phyloP scores from a whole-genome alignment of 1,140 invertebrate species.

The Pteromalus puparum region DNA sequence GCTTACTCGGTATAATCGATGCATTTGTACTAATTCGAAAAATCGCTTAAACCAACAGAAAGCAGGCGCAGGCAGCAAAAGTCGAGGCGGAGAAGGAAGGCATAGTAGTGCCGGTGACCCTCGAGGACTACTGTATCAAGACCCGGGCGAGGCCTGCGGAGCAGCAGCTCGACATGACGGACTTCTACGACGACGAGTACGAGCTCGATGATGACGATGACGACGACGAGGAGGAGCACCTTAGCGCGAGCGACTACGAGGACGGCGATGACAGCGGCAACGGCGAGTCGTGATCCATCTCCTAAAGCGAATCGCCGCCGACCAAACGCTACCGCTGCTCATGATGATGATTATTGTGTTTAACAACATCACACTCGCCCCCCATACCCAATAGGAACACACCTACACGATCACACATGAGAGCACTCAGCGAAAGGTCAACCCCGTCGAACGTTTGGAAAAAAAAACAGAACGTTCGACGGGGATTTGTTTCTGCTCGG shows the following conservation, averaged over 20 bases:
- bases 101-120: slow-evolving; percentile 95
- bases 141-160: slow-evolving; percentile 88
- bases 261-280: slow-evolving; percentile 89
- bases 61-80: slow-evolving; percentile 96
- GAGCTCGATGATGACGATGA: slow-evolving; percentile 87
- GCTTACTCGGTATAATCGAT: too few species aligned
- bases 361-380: background rate
- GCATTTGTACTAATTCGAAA: background rate
- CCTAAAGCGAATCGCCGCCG: slow-evolving; percentile 55
- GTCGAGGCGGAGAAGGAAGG: slow-evolving; percentile 97
- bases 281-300: slow-evolving; percentile 80
- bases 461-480: background rate
- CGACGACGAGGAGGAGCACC: slow-evolving; percentile 77
- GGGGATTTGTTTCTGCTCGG: background rate
- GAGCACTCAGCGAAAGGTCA: background rate
- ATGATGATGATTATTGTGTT: background rate
- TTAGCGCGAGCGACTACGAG: slow-evolving; percentile 80
- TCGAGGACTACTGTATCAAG: slow-evolving; percentile 99
- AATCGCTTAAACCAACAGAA: slow-evolving; percentile 78
- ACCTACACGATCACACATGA: background rate
- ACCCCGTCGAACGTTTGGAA: background rate
- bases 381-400: background rate
- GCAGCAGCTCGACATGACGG: slow-evolving; percentile 89
- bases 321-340: background rate
- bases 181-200: slow-evolving; percentile 96